Evolutionary conservation across 2,888 invertebrate genomes (phyloP).

Genomic region (Dasysyrphus tricinctus): DNA sequence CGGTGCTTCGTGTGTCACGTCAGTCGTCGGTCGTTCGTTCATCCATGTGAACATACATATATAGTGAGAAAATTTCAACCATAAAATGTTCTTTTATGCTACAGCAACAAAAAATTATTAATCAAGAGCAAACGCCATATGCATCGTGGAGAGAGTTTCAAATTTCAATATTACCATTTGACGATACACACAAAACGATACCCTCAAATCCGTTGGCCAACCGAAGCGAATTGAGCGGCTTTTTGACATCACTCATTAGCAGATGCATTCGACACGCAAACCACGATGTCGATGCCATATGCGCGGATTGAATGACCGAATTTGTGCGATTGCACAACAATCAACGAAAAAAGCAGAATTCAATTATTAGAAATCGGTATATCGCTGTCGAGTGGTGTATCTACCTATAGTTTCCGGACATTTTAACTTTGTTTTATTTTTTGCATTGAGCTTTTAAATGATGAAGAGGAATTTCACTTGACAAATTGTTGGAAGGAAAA

Average conservation of each 20-base stretch:
- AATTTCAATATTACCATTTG: slow-evolving; percentile 20
- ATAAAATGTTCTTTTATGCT: slow-evolving; percentile 4
- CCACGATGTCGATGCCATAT: slow-evolving; percentile 51
- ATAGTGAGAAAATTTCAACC: not conserved
- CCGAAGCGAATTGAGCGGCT: slow-evolving; percentile 19
- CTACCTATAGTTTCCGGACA: slow-evolving; percentile 10
- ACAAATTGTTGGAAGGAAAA: not conserved
- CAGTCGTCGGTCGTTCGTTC: not conserved
- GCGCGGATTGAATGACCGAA: slow-evolving; percentile 47
- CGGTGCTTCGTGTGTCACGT: not conserved
- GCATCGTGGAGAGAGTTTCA: not conserved
- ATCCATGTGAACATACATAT: not conserved
- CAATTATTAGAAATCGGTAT: slow-evolving; percentile 67
- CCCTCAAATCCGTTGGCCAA: slow-evolving; percentile 1
- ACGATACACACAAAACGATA: slow-evolving; percentile 6
- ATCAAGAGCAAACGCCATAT: slow-evolving; percentile 13
- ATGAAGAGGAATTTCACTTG: not conserved
- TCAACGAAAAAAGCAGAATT: slow-evolving; percentile 60
- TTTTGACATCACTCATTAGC: slow-evolving; percentile 71
- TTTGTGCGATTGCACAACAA: slow-evolving; percentile 57
- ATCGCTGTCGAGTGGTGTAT: not conserved
- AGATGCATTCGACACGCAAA: slow-evolving; percentile 68
- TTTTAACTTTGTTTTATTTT: not conserved
- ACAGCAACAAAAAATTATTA: slow-evolving; percentile 4
- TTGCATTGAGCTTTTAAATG: not conserved